phyloP scores from a whole-genome alignment of 1,140 invertebrate species.

The Microplitis demolitor region DNA sequence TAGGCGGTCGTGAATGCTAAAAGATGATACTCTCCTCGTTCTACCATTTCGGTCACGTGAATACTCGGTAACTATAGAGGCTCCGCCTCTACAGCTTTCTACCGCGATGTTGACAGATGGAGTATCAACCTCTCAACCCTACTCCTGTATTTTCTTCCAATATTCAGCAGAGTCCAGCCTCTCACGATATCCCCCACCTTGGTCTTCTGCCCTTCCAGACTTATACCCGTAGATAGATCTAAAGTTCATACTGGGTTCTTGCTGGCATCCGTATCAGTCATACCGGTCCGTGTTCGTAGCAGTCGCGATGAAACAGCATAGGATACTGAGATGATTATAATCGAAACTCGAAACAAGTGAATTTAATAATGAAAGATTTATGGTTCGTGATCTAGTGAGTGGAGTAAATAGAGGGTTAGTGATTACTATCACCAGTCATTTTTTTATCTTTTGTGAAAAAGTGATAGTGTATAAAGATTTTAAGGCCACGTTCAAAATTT shows the following conservation, averaged over 20 bases:
- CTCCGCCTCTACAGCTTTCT: conserved; percentile 55
- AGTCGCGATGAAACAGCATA: background rate
- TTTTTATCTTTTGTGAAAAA: background rate
- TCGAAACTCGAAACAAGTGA: background rate
- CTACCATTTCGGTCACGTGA: conserved; percentile 51
- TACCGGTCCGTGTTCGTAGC: background rate
- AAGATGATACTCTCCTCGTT: conserved; percentile 38
- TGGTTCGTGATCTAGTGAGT: background rate
- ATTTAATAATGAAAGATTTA: background rate
- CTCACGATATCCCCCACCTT: background rate
- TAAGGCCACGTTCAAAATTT: background rate
- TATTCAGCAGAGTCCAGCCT: conserved; percentile 12
- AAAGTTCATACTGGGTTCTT: conserved; percentile 9
- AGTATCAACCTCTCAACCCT: conserved; percentile 6
- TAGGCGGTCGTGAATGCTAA: conserved; percentile 22
- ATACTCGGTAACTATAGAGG: conserved; percentile 36
- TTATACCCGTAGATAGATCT: background rate
- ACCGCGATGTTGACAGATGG: conserved; percentile 15
- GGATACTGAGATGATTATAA: background rate
- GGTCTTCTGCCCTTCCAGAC: conserved; percentile 5
- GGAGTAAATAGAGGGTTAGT: too few species aligned
- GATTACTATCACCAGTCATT: too few species aligned
- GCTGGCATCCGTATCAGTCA: conserved; percentile 21
- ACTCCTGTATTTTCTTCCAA: background rate
- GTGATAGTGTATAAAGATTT: background rate